Conservation (phyloP, 2,797 vertebrate genomes). For the Valencia hispanica region DNA sequence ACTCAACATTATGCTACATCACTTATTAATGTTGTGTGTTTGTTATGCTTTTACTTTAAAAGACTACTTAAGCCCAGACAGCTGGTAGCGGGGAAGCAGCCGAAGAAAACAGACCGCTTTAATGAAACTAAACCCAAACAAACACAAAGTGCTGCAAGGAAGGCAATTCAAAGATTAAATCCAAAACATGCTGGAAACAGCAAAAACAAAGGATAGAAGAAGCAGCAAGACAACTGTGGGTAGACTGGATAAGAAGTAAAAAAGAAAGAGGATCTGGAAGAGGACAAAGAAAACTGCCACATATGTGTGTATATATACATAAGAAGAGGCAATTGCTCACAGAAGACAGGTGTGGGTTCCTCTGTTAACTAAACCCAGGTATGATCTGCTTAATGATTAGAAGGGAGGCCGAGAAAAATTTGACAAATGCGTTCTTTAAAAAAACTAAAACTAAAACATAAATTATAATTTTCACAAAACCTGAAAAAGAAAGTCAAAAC, state of each 20-base stretch:
- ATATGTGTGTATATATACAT: too few relatives aligned
- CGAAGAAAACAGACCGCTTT: neutral
- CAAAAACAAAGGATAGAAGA: neutral
- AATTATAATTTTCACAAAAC: neutral
- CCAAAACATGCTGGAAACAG: slow-evolving; percentile 7
- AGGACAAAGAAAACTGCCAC: too few relatives aligned
- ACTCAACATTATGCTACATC: neutral
- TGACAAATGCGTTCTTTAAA: too few relatives aligned
- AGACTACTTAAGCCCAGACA: neutral
- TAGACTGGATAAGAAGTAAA: neutral
- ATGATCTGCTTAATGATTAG: too few relatives aligned
- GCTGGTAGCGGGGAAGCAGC: slow-evolving; percentile 1
- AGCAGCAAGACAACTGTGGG: neutral
- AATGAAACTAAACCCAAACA: neutral
- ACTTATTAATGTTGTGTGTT: neutral
- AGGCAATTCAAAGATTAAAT: neutral
- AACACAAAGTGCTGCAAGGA: neutral
- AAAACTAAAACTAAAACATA: too few relatives aligned
- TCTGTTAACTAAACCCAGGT: too few relatives aligned
- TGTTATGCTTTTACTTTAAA: neutral
- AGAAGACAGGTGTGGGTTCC: too few relatives aligned
- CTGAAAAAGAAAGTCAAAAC: neutral
- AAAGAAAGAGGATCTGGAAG: neutral
- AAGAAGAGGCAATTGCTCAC: too few relatives aligned
- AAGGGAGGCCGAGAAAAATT: too few relatives aligned